phyloP scores from a whole-genome alignment of 2,113 vertebrate species.

The Cephalopholis sonnerati region DNA sequence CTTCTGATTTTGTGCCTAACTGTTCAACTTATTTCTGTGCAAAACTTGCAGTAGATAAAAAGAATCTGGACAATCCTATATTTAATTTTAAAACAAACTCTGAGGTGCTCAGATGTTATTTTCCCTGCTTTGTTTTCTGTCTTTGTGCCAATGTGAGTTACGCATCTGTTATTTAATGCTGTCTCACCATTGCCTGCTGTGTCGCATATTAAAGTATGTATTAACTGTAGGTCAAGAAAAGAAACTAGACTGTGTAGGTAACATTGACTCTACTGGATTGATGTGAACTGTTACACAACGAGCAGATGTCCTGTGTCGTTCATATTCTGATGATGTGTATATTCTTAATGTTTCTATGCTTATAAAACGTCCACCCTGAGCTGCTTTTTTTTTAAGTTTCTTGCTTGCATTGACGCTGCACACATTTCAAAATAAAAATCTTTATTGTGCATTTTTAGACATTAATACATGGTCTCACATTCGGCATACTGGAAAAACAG shows the following conservation, averaged over 20 bases:
- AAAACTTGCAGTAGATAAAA: neutral
- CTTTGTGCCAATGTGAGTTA: constrained; percentile 43
- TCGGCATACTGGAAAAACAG: neutral
- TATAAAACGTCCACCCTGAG: neutral
- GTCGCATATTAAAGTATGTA: constrained; percentile 17
- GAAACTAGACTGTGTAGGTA: neutral
- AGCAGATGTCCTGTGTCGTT: constrained; percentile 16
- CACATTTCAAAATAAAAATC: constrained; percentile 55
- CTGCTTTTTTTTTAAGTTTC: neutral
- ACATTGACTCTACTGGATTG: constrained; percentile 8
- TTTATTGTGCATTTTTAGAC: constrained; percentile 66
- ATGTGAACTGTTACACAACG: constrained; percentile 45
- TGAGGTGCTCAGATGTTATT: neutral
- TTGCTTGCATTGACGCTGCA: constrained; percentile 21
- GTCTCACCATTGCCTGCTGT: constrained; percentile 46
- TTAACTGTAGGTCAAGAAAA: constrained; percentile 32
- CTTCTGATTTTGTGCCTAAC: constrained; percentile 57
- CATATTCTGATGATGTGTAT: constrained; percentile 25
- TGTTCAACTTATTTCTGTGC: neutral
- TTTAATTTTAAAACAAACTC: neutral
- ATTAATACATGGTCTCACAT: neutral
- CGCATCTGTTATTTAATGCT: constrained; percentile 11
- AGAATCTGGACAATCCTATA: constrained; percentile 13
- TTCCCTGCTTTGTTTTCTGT: neutral
- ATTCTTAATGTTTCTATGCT: constrained; percentile 38